Evolutionary conservation across 2,113 vertebrate species (phyloP), one percentile per base, ranked within the genome.

Genomic region (Etheostoma cragini): DNA sequence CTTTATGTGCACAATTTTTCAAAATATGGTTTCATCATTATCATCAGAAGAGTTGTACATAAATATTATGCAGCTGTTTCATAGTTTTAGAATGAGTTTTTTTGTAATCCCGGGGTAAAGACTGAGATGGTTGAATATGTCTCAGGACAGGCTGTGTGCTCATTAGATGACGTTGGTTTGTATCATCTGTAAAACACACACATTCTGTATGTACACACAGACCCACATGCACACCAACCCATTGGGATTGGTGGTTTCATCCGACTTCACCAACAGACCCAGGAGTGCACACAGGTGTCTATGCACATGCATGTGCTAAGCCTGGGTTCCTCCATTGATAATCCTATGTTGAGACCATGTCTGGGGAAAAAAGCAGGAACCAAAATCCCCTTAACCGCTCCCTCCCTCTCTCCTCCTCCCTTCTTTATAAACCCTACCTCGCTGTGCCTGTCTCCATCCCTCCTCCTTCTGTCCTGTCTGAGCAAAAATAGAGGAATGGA

Each of bases 371-470:
- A 85, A 82, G 60, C 76, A 76, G 76, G 38, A 76, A 69, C 76
- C 84, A 78, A 84, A 93, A 93, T 90, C 78, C 86, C 92, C 85
- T 83, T 85, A 86, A 73, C 61, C 75, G 64, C 69, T 57, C 50
- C 67, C 61, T 75, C 45, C 67, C 65, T 66, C 69, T 66, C 24
- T 60, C 65, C 56, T 11, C 8, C 64, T 38, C 63, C 61, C 71
- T 66, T 69, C 69, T 66, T 68, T 66, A 66, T 84, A 76, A 70
- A 49, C 49, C 52, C 33, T 53, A 17, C 45, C 21, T 35, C 56
- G 47, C 38, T 6, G 24, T 47, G 52, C 10, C 17, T 62, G 53
- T 45, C 68, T 63, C 50, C n/a, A 8, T 47, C 64, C 49, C 52
- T 35, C 72, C 70, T 76, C 83, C 74, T 87, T 75, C 76, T 86